Evolutionary conservation across 2,113 vertebrate genomes (phyloP), one percentile per base, ranked within the genome.

Genomic region (Gymnocephalus cernua): DNA sequence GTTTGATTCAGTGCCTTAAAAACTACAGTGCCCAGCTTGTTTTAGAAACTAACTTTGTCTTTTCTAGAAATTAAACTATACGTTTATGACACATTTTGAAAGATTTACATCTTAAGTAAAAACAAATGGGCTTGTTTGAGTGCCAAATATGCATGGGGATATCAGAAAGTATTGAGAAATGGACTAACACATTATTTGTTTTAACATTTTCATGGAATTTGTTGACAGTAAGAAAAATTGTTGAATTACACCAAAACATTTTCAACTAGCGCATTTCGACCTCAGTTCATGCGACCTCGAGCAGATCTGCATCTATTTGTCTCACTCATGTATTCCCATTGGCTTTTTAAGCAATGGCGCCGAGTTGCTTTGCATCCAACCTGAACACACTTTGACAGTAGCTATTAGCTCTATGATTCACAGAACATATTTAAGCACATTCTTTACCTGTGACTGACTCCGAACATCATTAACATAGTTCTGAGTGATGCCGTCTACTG

Each of bases 401-500:
- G 58, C 27, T 25, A 32, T 70, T 0, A 23, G 66, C 3, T 18
- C 19, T 9, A 16, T 29, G 48, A 19, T 18, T 48, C 27, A 41
- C 21, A 57, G 11, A 44, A 23, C 51, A 69, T 44, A 57, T 81
- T 70, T 45, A 50, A 27, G 48, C 51, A n/a, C 41, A 51, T n/a
- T 45, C 59, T 57, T 41, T 62, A 27, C 41, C 79, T 32, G 50
- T 14, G 64, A 76, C 32, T 16, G 58, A 57, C 70, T 64, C 7
- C 7, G 19, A 80, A 78, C 50, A 80, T 63, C 56, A 23, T 23
- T 32, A 23, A 44, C 51, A 19, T 21, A 35, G 2, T 18, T 69
- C 12, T 56, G 0, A 78, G 73, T 61, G 62, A 82, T 77, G 71
- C 50, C 2, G 13, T 66, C 21, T 44, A 12, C 18, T 83, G 82